Evolutionary conservation across 1,140 invertebrate species (phyloP), one percentile per base, ranked within the genome.

Genomic region (Bombus cullumanus): DNA sequence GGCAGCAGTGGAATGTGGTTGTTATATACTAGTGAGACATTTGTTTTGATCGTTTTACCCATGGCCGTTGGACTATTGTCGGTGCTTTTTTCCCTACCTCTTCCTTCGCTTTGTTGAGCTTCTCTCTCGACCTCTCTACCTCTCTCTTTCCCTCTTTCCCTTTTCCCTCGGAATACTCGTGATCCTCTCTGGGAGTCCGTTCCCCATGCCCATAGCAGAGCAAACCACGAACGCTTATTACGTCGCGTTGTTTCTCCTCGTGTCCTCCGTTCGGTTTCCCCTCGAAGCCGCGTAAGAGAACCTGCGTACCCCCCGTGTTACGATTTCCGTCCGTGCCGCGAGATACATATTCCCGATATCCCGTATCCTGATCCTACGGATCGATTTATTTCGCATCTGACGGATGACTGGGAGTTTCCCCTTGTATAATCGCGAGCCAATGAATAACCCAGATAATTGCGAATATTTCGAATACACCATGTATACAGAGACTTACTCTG

Each of bases 1-100:
- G 81, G 71, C 79, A 71, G 77, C 89, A 80, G 31, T 88, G 90
- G 91, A 92, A 92, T 92, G 91, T 84, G 89, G 87, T 91, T 91
- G 91, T 91, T 89, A 88, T 90, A 90, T 73, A 82, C 88, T 85
- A 78, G 86, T 81, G 76, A 86, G 87, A 89, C 88, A 87, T 91
- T 91, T 89, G 86, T 89, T 91, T 89, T 88, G 82, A 47, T 87
- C 84, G 79, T 59, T 90, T 92, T 89, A 76, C 76, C 75, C 77
- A 62, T 84, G 43, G n/a, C 69, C 69, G 71, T 69, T 85, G 37
- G 76, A 85, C 81, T 85, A 87, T 87, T 75, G 86, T 87, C 72
- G 86, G 31, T 66, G 43, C 68, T 86, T 79, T 83, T 83, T 62
- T 83, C 59, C 59, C 83, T 62, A 62, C 66, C 75, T 71, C 77